phyloP scores from a whole-genome alignment of 2,797 vertebrate genomes.

The Diceros bicornis region DNA sequence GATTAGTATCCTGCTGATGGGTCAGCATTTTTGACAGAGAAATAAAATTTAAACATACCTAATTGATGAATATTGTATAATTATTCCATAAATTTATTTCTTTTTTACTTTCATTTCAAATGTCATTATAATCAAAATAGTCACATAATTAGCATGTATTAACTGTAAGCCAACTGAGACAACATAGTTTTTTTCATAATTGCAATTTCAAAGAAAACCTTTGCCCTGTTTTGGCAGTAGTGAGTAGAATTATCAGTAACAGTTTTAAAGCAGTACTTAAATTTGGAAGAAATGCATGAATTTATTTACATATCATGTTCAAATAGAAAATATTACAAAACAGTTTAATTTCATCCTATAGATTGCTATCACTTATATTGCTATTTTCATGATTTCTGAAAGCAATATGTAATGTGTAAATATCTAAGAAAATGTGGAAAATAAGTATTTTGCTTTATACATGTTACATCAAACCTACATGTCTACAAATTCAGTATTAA shows the following conservation, averaged over 20 bases:
- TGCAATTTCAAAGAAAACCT: not conserved
- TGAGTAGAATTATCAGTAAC: not conserved
- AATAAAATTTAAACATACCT: not conserved
- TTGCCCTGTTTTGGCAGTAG: not conserved
- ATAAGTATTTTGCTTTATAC: not conserved
- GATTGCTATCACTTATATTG: not conserved
- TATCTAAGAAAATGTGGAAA: not conserved
- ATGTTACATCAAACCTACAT: not conserved
- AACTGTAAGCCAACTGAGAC: not conserved
- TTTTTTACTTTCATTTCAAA: constrained; percentile 9
- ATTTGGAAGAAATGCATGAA: not conserved
- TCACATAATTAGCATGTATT: not conserved
- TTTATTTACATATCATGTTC: not conserved
- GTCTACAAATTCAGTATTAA: not conserved
- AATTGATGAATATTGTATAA: not conserved
- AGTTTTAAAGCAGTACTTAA: not conserved
- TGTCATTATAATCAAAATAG: not conserved
- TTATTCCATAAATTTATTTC: not conserved
- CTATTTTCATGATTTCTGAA: not conserved
- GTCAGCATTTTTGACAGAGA: not conserved
- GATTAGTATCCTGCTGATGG: not conserved
- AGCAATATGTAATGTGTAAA: not conserved
- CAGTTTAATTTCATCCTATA: not conserved
- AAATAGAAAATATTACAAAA: constrained; percentile 8
- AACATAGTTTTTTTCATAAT: not conserved